A percentile compares a stretch with the other conserved stretches of the same genome.
These are phyloP conservation scores for Ceuthmochares aereus DNA, from an alignment of 2,113 vertebrate species.

Conservation along the genomic window DNA sequence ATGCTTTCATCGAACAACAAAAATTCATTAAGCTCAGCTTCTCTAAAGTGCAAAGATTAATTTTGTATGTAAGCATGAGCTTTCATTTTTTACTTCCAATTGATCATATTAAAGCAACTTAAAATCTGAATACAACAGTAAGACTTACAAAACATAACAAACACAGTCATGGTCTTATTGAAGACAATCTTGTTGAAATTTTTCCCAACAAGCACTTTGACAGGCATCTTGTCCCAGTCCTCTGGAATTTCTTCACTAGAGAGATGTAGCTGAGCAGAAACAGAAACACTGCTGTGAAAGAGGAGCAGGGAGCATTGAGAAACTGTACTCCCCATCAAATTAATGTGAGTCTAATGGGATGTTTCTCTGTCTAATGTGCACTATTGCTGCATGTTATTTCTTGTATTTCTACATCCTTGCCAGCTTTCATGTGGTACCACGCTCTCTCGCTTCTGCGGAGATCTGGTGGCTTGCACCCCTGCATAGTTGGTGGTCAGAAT, in stretches of 20 bases:
- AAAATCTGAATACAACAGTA: not conserved
- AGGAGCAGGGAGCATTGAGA: not conserved
- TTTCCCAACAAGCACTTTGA: slow-evolving; percentile 89
- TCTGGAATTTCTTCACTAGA: slow-evolving; percentile 88
- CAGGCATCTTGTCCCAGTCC: slow-evolving; percentile 85
- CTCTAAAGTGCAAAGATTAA: not conserved
- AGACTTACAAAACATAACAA: slow-evolving; percentile 91
- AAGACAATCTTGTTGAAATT: slow-evolving; percentile 89
- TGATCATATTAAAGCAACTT: not conserved
- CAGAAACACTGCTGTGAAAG: slow-evolving; percentile 3
- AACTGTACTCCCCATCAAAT: not conserved
- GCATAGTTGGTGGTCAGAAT: rapidly evolving
- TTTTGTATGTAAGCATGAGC: not conserved
- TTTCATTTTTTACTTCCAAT: not conserved
- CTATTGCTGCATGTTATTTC: not conserved
- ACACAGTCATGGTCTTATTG: slow-evolving; percentile 84
- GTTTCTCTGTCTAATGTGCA: not conserved
- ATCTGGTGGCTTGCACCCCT: not conserved
- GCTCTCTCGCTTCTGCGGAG: not conserved
- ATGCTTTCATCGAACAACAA: not conserved
- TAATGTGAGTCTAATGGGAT: not conserved
- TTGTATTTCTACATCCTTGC: not conserved
- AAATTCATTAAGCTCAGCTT: not conserved
- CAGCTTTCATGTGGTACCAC: not conserved
- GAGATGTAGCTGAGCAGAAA: slow-evolving; percentile 81